Evolutionary conservation across 2,113 vertebrate species (phyloP).

Genomic region (Leucopsar rothschildi): DNA sequence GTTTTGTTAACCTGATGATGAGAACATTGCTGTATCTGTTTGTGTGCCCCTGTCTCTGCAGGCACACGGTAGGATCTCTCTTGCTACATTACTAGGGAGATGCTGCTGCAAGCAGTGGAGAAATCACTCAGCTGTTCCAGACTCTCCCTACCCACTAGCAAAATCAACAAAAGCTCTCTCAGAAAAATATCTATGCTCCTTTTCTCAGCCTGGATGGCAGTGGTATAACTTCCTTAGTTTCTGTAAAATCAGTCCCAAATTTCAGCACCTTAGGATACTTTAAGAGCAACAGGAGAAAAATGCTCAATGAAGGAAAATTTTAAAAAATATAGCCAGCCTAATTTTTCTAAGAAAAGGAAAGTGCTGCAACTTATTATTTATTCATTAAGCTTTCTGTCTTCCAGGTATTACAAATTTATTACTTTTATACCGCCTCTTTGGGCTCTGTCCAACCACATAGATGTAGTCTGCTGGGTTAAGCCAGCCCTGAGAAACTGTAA

Average conservation of each 20-base stretch:
- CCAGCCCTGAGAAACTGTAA: background rate
- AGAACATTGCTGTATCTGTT: background rate
- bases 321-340: background rate
- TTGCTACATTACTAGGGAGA: background rate
- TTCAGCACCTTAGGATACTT: background rate
- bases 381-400: conserved; percentile 15
- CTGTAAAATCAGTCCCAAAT: background rate
- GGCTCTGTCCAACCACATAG: background rate
- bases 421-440: background rate
- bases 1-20: background rate
- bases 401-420: background rate
- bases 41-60: background rate
- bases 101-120: background rate
- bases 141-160: background rate
- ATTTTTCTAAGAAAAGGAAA: conserved; percentile 7
- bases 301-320: background rate
- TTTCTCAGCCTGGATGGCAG: background rate
- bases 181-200: background rate
- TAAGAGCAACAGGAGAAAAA: background rate
- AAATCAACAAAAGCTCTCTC: background rate
- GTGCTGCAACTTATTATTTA: background rate
- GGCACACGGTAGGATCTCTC: background rate
- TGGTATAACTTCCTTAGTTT: background rate
- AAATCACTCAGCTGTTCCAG: background rate
- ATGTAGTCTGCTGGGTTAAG: background rate